Evolutionary conservation across 1,140 invertebrate species (phyloP).

Genomic region (Zaprionus gabonicus): DNA sequence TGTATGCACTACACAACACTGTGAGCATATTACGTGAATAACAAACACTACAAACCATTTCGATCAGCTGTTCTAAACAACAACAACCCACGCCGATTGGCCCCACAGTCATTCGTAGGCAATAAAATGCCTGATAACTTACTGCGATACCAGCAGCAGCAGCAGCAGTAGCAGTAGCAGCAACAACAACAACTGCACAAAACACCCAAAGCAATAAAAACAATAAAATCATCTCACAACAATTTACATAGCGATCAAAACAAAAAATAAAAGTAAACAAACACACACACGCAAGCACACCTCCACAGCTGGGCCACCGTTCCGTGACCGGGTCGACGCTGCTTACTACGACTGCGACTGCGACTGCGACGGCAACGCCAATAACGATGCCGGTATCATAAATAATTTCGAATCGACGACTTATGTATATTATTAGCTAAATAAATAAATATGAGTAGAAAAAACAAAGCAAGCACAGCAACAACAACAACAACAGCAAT

Average conservation of each 20-base stretch:
- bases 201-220: slow-evolving; percentile 59
- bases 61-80: slow-evolving; percentile 47
- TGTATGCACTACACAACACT: not conserved
- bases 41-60: not conserved
- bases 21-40: not conserved
- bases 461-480: slow-evolving; percentile 43
- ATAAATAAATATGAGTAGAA: slow-evolving; percentile 73
- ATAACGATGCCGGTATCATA: slow-evolving; percentile 72
- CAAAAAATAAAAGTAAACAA: slow-evolving; percentile 59
- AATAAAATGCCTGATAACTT: slow-evolving; percentile 40
- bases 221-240: slow-evolving; percentile 68
- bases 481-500: slow-evolving; percentile 55
- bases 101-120: slow-evolving; percentile 6
- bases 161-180: slow-evolving; percentile 14
- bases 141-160: slow-evolving; percentile 41
- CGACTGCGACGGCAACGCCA: slow-evolving; percentile 10
- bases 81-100: slow-evolving; percentile 6
- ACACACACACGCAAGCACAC: slow-evolving; percentile 25
- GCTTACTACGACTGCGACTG: slow-evolving; percentile 1
- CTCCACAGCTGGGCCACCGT: not conserved
- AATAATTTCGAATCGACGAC: slow-evolving; percentile 78
- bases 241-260: slow-evolving; percentile 81
- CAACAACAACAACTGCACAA: slow-evolving; percentile 35
- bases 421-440: slow-evolving; percentile 78
- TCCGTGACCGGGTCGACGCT: slow-evolving; percentile 53